These are phyloP conservation scores for Luffia ferchaultella DNA, from an alignment of 2,888 invertebrate genomes.

Conservation along the genomic window DNA sequence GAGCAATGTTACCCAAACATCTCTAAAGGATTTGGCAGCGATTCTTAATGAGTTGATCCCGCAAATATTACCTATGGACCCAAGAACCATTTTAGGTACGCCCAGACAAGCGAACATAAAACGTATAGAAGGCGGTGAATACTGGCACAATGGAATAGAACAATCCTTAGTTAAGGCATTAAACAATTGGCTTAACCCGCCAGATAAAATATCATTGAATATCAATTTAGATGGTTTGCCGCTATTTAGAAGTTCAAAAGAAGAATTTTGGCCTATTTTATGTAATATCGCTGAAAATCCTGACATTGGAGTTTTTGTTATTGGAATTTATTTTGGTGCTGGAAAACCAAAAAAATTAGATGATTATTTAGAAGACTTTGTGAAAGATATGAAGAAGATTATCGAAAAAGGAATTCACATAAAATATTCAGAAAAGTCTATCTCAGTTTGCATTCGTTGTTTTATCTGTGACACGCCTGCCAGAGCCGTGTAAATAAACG, in stretches of 20 bases:
- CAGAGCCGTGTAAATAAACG: constrained; percentile 4
- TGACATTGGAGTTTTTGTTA: neutral
- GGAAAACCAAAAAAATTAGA: constrained; percentile 5
- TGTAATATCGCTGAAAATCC: constrained; percentile 6
- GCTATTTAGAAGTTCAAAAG: constrained; percentile 7
- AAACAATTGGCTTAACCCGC: neutral
- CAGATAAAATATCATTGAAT: constrained; percentile 2
- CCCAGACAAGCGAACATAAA: neutral
- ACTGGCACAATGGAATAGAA: constrained; percentile 9
- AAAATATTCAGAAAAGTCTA: neutral
- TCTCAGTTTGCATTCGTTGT: constrained; percentile 3
- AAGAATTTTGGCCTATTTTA: constrained; percentile 10
- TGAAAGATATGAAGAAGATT: neutral
- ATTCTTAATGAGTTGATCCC: constrained; percentile 1
- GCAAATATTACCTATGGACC: constrained; percentile 2
- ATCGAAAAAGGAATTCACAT: neutral
- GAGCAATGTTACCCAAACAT: constrained; percentile 5
- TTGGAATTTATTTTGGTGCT: constrained; percentile 7
- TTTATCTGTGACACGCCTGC: constrained; percentile 10
- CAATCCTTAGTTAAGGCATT: neutral
- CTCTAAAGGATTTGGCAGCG: constrained; percentile 5
- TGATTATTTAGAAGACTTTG: constrained; percentile 4
- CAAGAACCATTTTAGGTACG: constrained; percentile 3
- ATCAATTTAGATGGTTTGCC: constrained; percentile 7
- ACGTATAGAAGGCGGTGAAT: constrained; percentile 5